phyloP scores from a whole-genome alignment of 2,113 vertebrate species.

The Gadus macrocephalus region DNA sequence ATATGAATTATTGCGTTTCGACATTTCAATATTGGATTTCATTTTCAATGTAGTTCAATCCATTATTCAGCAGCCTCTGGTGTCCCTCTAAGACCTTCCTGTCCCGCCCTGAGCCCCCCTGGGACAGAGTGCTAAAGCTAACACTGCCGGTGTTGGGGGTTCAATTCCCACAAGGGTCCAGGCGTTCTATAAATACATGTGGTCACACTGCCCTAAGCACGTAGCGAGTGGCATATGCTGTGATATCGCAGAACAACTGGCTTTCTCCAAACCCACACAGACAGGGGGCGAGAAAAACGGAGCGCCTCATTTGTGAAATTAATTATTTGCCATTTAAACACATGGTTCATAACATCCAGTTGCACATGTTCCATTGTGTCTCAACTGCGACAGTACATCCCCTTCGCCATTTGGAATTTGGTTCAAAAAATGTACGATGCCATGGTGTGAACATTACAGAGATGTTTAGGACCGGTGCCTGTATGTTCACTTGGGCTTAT shows the following conservation, averaged over 20 bases:
- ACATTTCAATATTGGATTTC: no score
- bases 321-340: constrained; percentile 5
- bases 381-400: neutral
- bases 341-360: neutral
- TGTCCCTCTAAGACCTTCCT: neutral
- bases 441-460: no score
- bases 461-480: no score
- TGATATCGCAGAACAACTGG: constrained; percentile 1
- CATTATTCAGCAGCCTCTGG: no score
- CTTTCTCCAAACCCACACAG: constrained; percentile 33
- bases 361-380: neutral
- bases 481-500: no score
- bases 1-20: no score
- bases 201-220: neutral
- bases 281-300: constrained; percentile 23
- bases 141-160: constrained; percentile 33
- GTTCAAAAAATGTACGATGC: neutral
- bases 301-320: neutral
- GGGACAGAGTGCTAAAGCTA: constrained; percentile 2
- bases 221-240: constrained; percentile 8
- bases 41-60: no score
- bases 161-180: constrained; percentile 36
- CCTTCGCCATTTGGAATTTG: neutral
- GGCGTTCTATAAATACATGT: constrained; percentile 42
- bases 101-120: neutral